Evolutionary conservation across 64 coral and sea anemone species (phyloP).

Genomic region (Stichodactyla mertensii): DNA sequence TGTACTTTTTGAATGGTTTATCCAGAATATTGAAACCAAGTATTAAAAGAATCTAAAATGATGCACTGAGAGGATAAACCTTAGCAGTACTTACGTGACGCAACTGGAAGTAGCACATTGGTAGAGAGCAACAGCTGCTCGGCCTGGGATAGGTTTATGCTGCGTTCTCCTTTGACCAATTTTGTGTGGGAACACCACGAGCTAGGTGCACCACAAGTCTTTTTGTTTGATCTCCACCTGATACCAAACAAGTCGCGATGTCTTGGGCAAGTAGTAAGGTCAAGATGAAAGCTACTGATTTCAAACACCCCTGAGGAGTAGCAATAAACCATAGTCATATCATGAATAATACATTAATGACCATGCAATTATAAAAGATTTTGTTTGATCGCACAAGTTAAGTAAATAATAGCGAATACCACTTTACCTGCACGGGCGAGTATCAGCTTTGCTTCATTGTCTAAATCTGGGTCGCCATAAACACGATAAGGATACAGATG

Average conservation of each 20-base stretch:
- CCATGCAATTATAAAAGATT: too few relatives aligned
- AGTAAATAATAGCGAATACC: not conserved
- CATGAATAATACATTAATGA: not conserved
- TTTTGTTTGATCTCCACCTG: constrained; percentile 33
- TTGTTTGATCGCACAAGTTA: too few relatives aligned
- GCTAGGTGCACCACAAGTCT: constrained; percentile 16
- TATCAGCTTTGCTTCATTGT: constrained; percentile 15
- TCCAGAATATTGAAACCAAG: too few relatives aligned
- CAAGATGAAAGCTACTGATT: constrained; percentile 17
- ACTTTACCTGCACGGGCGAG: constrained; percentile 23
- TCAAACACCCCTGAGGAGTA: constrained; percentile 23
- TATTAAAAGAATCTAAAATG: too few relatives aligned
- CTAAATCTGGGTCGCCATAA: not conserved
- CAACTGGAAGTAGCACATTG: constrained; percentile 30
- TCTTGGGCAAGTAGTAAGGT: constrained; percentile 43
- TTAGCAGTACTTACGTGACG: constrained; percentile 26
- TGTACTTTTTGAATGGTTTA: too few relatives aligned
- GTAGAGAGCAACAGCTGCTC: constrained; percentile 13
- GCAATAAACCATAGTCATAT: not conserved
- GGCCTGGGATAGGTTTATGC: constrained; percentile 14
- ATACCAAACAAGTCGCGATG: constrained; percentile 39
- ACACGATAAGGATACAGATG: not conserved
- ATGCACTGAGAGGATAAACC: not conserved
- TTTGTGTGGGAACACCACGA: constrained; percentile 22
- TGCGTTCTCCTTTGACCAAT: constrained; percentile 23